Base-by-base conservation (phyloP, 2,113 vertebrate species). In the Nesogale talazaci region DNA sequence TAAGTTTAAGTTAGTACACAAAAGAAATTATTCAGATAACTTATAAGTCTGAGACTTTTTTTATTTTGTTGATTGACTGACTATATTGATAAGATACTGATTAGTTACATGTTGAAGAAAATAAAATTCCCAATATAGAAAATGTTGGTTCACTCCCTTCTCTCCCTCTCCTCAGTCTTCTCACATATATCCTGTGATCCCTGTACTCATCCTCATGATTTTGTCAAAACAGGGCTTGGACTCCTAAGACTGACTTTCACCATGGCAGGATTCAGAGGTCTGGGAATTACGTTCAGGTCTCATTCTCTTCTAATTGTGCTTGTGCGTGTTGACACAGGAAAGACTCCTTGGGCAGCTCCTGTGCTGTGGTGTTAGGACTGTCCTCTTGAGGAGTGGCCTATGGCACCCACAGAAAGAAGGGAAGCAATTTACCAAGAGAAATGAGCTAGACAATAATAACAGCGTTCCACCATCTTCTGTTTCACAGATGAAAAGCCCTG, bases 281-380 rank as follows among this genome's bases (percentile, higher is more conserved):
- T 8, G 5, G 3, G 2, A 57, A 1, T 89, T 46, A 0, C 31
- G 0, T n/a, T 77, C 2, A 57, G 16, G 14, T 5, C 4, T 77
- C 16, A 7, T 31, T 67, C 56, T 93, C 42, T 77, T 17, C 72
- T 74, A 16, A 2, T 1, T 83, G 61, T 38, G 15, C 9, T 74
- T 23, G 1, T 76, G 67, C 36, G 15, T 59, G 20, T 1, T 38
- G 36, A 81, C 27, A 52, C 40, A 31, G 29, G 29, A 23, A 82
- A 77, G 56, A 38, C 42, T 79, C 29, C 70, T 19, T 31, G 38
- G 34, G 19, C 34, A 34, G 36, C 46, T 9, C 10, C 46, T 52
- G 42, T 46, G 46, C 46, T 52, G 46, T 10, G 31, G 16, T 57
- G 0, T 56, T 22, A 6, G 67, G 56, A 76, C n/a, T 42, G 8